Percentiles rank a stretch among this genome's conserved stretches.
These are phyloP conservation scores for Hydrophis major DNA, from an alignment of 2,797 vertebrate genomes.

Conservation along the genomic window DNA sequence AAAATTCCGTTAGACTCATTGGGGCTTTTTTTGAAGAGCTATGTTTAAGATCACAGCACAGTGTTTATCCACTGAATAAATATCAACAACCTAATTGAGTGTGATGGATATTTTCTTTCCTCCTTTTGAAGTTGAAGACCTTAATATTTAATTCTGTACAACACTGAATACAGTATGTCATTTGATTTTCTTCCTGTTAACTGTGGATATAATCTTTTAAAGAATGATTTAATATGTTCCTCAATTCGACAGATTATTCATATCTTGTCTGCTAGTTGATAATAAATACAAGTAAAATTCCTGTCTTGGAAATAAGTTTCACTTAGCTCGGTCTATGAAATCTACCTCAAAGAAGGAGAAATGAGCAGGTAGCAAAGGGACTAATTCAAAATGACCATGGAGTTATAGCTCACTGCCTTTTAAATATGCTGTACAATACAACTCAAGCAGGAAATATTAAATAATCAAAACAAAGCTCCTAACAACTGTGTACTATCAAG, in stretches of 20 bases:
- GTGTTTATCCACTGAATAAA: not conserved
- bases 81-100: not conserved
- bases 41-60: not conserved
- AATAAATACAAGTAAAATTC: not conserved
- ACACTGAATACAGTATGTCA: not conserved
- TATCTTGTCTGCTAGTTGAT: not conserved
- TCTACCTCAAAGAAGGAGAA: not conserved
- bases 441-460: not conserved
- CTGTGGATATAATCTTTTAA: not conserved
- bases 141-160: not conserved
- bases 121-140: not conserved
- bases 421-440: rapidly evolving
- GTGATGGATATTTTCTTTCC: not conserved
- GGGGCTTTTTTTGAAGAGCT: not conserved
- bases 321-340: not conserved
- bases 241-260: not conserved
- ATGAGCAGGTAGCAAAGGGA: not conserved
- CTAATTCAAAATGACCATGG: not conserved
- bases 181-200: not conserved
- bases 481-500: not conserved
- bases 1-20: not conserved
- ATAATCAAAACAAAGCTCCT: conserved; percentile 9
- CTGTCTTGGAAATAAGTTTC: not conserved
- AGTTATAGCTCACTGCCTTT: not conserved
- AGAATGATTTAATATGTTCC: not conserved